phyloP scores from a whole-genome alignment of 1,140 invertebrate genomes.

The Drosophila truncata region DNA sequence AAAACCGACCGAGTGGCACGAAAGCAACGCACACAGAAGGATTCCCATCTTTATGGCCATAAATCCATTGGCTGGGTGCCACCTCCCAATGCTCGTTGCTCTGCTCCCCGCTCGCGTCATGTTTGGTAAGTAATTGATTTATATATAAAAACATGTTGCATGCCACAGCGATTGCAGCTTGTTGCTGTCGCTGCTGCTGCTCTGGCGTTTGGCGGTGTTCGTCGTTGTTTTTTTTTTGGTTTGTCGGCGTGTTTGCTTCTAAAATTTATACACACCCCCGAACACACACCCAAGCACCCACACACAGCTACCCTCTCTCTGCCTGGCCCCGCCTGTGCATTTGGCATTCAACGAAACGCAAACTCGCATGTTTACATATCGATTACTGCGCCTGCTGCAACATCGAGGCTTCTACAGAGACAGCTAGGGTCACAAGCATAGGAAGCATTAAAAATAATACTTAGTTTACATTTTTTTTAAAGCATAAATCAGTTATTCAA shows the following conservation, averaged over 20 bases:
- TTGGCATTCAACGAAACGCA: slow-evolving; percentile 37
- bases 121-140: slow-evolving; percentile 82
- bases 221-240: slow-evolving; percentile 38
- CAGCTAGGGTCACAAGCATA: background rate
- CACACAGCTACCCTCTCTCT: background rate
- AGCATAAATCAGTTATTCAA: background rate
- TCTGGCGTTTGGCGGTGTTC: slow-evolving; percentile 1
- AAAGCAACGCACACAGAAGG: slow-evolving; percentile 26
- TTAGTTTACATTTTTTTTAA: background rate
- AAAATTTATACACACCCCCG: slow-evolving; percentile 71
- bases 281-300: background rate
- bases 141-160: slow-evolving; percentile 83
- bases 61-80: slow-evolving; percentile 45
- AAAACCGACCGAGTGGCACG: slow-evolving; percentile 29
- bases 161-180: slow-evolving; percentile 66
- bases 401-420: slow-evolving; percentile 25
- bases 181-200: slow-evolving; percentile 54
- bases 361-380: slow-evolving; percentile 80
- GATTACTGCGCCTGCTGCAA: slow-evolving; percentile 67
- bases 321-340: slow-evolving; percentile 1
- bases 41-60: slow-evolving; percentile 38
- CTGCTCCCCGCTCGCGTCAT: slow-evolving; percentile 40
- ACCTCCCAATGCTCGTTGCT: background rate
- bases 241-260: slow-evolving; percentile 60
- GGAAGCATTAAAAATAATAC: background rate